Conservation (phyloP, 2,888 invertebrate genomes). For the Leptogaster cylindrica region DNA sequence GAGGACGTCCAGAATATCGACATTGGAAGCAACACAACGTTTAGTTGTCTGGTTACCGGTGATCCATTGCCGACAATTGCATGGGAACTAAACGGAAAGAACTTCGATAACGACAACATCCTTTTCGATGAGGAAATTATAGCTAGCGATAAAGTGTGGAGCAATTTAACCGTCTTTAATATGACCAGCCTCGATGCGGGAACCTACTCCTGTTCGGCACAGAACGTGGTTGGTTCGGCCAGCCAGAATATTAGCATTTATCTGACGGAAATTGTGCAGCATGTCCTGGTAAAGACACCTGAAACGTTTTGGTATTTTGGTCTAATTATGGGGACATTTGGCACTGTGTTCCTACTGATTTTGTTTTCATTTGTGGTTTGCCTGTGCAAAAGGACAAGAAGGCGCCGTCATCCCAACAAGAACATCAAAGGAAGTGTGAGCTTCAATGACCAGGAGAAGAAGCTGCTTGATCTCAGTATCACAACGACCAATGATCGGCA, state of each 20-base stretch:
- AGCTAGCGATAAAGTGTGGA: conserved; percentile 67
- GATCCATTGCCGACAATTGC: conserved; percentile 83
- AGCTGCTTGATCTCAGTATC: conserved; percentile 80
- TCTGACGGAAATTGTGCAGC: conserved; percentile 70
- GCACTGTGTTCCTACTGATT: conserved; percentile 68
- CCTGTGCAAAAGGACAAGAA: conserved; percentile 63
- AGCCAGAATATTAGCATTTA: conserved; percentile 67
- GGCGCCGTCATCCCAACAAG: conserved; percentile 67
- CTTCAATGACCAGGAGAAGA: conserved; percentile 88
- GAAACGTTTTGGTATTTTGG: conserved; percentile 80
- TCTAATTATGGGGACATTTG: conserved; percentile 74
- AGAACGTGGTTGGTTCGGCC: conserved; percentile 62
- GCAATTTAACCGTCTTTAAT: conserved; percentile 81
- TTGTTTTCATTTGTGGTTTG: conserved; percentile 69
- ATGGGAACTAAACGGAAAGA: conserved; percentile 81
- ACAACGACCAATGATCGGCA: conserved; percentile 71
- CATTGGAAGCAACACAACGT: conserved; percentile 80
- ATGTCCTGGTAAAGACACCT: conserved; percentile 66
- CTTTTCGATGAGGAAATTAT: conserved; percentile 61
- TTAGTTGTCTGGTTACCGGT: conserved; percentile 81
- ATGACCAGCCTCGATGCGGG: conserved; percentile 83
- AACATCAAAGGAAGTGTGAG: conserved; percentile 80
- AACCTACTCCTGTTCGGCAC: conserved; percentile 75
- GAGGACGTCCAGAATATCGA: conserved; percentile 70
- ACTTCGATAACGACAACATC: conserved; percentile 65